Conservation (phyloP, 2,113 vertebrate genomes). For the Chroicocephalus ridibundus region DNA sequence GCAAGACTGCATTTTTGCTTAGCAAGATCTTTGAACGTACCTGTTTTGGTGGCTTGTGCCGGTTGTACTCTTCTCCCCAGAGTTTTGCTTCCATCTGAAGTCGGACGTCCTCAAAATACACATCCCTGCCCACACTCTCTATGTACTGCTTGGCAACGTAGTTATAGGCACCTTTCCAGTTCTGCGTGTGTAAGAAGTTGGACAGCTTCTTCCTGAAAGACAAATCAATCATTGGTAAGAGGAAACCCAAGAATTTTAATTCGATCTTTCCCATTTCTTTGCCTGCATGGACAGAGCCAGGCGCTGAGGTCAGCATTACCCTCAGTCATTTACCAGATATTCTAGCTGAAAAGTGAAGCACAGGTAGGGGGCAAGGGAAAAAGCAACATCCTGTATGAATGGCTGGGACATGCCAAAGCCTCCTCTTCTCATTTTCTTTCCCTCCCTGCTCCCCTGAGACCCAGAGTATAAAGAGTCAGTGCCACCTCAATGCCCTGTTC, state of each 20-base stretch:
- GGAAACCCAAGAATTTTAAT: background rate
- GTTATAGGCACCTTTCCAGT: constrained; percentile 94
- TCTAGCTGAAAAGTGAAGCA: background rate
- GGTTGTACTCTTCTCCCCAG: constrained; percentile 97
- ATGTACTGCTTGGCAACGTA: constrained; percentile 95
- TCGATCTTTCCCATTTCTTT: background rate
- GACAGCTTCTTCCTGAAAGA: constrained; percentile 92
- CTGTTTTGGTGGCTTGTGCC: constrained; percentile 96
- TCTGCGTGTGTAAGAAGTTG: constrained; percentile 91
- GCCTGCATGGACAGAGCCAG: background rate
- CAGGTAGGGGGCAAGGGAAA: background rate
- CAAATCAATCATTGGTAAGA: accelerated
- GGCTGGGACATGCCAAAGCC: background rate
- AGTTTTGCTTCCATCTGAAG: constrained; percentile 98
- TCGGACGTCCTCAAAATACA: constrained; percentile 95
- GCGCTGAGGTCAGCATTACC: background rate
- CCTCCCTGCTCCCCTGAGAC: background rate
- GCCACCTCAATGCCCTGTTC: background rate
- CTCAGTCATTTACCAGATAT: background rate
- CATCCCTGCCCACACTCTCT: constrained; percentile 82
- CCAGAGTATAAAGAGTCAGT: background rate
- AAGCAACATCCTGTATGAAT: background rate
- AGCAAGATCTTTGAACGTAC: constrained; percentile 55
- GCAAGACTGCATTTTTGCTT: background rate
- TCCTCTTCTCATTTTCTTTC: background rate